Percentiles rank a stretch among this genome's conserved stretches.
These are phyloP conservation scores for Mizuhopecten yessoensis DNA, from an alignment of 1,140 invertebrate species.

Conservation along the genomic window DNA sequence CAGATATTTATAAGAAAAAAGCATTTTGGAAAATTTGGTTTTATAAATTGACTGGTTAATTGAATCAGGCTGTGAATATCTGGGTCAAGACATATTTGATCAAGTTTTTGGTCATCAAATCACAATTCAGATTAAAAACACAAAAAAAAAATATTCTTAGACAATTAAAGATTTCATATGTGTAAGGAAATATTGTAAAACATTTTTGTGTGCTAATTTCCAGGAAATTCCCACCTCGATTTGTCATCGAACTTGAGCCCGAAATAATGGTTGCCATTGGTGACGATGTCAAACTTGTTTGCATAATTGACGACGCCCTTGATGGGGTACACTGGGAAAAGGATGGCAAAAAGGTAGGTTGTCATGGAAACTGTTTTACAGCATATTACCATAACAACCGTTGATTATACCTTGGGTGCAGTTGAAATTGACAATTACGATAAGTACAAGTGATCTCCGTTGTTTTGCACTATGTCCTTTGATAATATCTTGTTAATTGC, in stretches of 20 bases:
- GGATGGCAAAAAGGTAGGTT: conserved; percentile 75
- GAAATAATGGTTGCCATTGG: conserved; percentile 69
- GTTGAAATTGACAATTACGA: neutral
- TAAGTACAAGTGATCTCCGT: neutral
- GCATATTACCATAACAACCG: neutral
- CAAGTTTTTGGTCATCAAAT: too few relatives aligned
- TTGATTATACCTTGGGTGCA: neutral
- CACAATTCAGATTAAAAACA: too few relatives aligned
- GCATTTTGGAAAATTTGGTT: too few relatives aligned
- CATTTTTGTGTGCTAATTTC: conserved; percentile 25
- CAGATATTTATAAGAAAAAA: too few relatives aligned
- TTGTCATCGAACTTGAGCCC: conserved; percentile 72
- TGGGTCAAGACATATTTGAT: too few relatives aligned
- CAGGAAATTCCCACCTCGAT: conserved; percentile 64
- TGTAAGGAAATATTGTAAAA: too few relatives aligned
- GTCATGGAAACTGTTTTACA: neutral
- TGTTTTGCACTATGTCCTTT: neutral
- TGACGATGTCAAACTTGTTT: conserved; percentile 73
- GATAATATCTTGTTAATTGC: neutral
- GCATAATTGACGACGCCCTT: conserved; percentile 65
- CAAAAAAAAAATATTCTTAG: too few relatives aligned
- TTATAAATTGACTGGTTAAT: too few relatives aligned
- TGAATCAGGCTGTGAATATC: too few relatives aligned
- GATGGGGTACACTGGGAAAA: conserved; percentile 75
- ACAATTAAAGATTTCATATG: too few relatives aligned